Percentiles rank a stretch among this genome's conserved stretches.
phyloP scores from a whole-genome alignment of 37 sponge, comb jelly and placozoan species.

The Oopsacas minuta region DNA sequence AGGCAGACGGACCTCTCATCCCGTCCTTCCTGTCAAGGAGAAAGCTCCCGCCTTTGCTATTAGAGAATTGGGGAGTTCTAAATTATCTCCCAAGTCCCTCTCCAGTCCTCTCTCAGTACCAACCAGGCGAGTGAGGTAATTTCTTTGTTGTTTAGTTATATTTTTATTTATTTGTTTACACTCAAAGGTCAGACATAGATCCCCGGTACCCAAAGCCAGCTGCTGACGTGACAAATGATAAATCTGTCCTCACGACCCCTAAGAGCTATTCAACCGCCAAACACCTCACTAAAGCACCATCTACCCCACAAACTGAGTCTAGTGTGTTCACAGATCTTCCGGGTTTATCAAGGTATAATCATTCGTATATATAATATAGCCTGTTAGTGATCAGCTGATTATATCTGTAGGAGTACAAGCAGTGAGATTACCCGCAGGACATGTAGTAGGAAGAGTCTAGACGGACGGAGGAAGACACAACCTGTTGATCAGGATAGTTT shows the following conservation, averaged over 20 bases:
- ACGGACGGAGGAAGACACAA: constrained; percentile 10
- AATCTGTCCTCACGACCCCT: not conserved
- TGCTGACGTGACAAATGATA: too few species aligned
- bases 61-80: not conserved
- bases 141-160: too few species aligned
- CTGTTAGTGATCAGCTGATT: too few species aligned
- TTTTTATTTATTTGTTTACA: too few species aligned
- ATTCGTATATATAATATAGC: too few species aligned
- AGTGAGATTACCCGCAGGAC: not conserved
- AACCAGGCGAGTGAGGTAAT: not conserved
- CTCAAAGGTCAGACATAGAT: not conserved
- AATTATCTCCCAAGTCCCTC: not conserved
- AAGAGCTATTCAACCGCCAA: not conserved
- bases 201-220: not conserved
- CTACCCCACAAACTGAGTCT: not conserved
- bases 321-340: not conserved
- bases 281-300: not conserved
- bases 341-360: not conserved
- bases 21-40: not conserved
- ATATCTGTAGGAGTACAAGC: not conserved
- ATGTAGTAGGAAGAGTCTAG: not conserved
- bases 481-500: not conserved
- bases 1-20: not conserved
- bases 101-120: not conserved
- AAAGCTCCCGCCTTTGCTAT: not conserved